These are phyloP conservation scores for Brachionus calyciflorus DNA, from an alignment of 1,140 invertebrate genomes.

Conservation along the genomic window DNA sequence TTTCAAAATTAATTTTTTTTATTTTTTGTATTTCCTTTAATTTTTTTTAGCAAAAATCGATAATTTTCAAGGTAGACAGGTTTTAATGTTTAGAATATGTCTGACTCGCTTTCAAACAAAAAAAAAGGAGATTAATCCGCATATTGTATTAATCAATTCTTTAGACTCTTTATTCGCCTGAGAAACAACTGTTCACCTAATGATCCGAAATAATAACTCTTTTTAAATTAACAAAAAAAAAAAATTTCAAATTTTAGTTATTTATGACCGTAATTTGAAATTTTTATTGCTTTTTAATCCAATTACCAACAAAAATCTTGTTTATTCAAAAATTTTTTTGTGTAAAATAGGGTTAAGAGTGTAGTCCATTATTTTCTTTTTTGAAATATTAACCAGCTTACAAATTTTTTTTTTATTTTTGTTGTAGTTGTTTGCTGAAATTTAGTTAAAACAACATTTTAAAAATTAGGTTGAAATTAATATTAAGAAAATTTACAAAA, in stretches of 20 bases:
- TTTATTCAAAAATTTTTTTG: slow-evolving; percentile 5
- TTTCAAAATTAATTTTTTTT: not conserved
- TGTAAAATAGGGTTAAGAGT: slow-evolving; percentile 32
- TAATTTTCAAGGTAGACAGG: slow-evolving; percentile 32
- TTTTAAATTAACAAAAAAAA: too few species aligned
- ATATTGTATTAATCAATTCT: slow-evolving; percentile 16
- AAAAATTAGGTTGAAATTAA: slow-evolving; percentile 35
- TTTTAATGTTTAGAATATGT: not conserved
- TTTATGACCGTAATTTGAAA: not conserved
- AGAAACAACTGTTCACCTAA: slow-evolving; percentile 2
- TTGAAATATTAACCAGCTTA: slow-evolving; percentile 25
- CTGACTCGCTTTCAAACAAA: too few species aligned
- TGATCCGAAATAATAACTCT: slow-evolving; percentile 9
- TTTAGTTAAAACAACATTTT: slow-evolving; percentile 35
- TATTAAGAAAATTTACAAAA: too few species aligned
- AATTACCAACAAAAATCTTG: not conserved
- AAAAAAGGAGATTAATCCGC: too few species aligned
- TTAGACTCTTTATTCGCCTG: too few species aligned
- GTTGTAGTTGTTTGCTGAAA: slow-evolving; percentile 15
- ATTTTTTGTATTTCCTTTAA: not conserved
- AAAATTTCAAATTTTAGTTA: too few species aligned
- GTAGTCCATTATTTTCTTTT: too few species aligned
- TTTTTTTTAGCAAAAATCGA: not conserved
- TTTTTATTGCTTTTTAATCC: slow-evolving; percentile 35
- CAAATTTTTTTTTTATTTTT: too few species aligned